A percentile compares a stretch with the other conserved stretches of the same genome.
These are phyloP conservation scores for Mormyrops boulengeri DNA, from an alignment of 2,797 vertebrate genomes.

Conservation along the genomic window DNA sequence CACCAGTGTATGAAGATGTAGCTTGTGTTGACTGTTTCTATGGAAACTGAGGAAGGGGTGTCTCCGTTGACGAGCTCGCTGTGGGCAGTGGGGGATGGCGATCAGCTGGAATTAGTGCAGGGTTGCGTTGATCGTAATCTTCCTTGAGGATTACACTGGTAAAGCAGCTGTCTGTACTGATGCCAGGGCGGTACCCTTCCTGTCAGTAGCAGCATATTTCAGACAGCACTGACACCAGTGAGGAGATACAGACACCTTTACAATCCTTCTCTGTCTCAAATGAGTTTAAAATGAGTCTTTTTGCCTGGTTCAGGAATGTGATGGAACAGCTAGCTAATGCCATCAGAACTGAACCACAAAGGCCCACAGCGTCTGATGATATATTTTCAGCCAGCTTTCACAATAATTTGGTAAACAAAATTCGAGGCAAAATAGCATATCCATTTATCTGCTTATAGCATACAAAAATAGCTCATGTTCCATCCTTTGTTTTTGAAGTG, in stretches of 20 bases:
- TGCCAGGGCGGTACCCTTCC: background rate
- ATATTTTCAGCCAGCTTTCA: background rate
- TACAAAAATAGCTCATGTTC: background rate
- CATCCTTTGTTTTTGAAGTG: background rate
- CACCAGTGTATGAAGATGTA: background rate
- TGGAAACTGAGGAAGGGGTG: background rate
- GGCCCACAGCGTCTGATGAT: background rate
- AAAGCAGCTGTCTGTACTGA: background rate
- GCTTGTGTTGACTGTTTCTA: background rate
- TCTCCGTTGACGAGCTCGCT: background rate
- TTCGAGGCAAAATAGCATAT: background rate
- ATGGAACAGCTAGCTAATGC: background rate
- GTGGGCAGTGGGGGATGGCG: background rate
- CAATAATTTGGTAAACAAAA: background rate
- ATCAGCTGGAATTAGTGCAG: conserved; percentile 3
- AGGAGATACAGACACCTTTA: too few relatives aligned
- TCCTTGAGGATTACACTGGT: background rate
- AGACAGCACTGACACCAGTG: background rate
- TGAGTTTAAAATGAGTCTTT: background rate
- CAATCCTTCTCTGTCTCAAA: background rate
- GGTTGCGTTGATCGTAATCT: background rate
- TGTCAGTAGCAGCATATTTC: background rate
- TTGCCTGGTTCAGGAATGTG: background rate
- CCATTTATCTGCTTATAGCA: background rate
- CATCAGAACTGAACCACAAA: background rate